phyloP scores from a whole-genome alignment of 2,888 invertebrate genomes.

The Oligia strigilis region DNA sequence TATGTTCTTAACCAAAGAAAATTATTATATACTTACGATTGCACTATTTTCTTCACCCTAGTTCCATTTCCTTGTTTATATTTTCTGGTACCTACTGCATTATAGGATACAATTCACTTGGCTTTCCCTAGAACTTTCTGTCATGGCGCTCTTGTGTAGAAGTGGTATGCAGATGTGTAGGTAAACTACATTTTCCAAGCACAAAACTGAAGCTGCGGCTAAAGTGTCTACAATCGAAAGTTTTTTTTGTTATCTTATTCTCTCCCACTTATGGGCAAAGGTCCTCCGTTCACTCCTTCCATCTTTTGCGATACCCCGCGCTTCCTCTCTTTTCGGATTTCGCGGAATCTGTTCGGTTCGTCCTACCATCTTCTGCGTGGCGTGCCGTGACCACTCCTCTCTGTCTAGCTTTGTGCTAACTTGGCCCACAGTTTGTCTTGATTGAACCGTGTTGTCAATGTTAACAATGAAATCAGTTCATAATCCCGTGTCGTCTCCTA shows the following conservation, averaged over 20 bases:
- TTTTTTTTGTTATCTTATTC: no score
- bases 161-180: not conserved
- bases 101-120: not conserved
- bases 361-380: not conserved
- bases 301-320: no score
- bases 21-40: not conserved
- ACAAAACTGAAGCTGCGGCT: not conserved
- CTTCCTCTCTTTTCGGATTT: no score
- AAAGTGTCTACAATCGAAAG: no score
- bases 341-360: no score
- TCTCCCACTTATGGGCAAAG: no score
- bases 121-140: not conserved
- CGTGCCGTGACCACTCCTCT: not conserved
- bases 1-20: not conserved
- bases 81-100: not conserved
- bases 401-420: not conserved
- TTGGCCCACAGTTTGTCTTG: not conserved
- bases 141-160: not conserved
- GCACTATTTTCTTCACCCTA: not conserved
- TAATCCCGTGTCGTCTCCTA: constrained; percentile 18
- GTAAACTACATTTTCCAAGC: not conserved
- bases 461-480: not conserved
- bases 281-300: no score
- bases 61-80: not conserved
- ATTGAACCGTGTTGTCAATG: not conserved